These are phyloP conservation scores for Ridgeia piscesae DNA, from an alignment of 1,140 invertebrate species.

Conservation along the genomic window DNA sequence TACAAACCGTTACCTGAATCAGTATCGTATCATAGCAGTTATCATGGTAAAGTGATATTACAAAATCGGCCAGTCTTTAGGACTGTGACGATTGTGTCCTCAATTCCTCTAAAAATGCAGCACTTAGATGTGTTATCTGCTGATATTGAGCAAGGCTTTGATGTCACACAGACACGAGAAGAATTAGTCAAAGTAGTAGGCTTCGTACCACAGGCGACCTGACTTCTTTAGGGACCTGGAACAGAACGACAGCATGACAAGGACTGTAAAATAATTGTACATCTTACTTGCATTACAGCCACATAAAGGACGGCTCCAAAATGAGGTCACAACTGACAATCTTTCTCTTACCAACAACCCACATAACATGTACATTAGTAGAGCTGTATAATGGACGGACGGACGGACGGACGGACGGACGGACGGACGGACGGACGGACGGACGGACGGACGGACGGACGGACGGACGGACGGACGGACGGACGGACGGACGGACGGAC, in stretches of 20 bases:
- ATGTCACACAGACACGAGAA: background rate
- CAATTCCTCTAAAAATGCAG: too few relatives aligned
- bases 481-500: too few relatives aligned
- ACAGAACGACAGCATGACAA: conserved; percentile 24
- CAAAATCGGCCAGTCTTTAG: background rate
- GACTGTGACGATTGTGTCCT: background rate
- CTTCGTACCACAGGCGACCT: conserved; percentile 34
- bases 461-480: too few relatives aligned
- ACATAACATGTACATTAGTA: too few relatives aligned
- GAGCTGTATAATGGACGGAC: too few relatives aligned
- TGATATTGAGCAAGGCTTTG: background rate
- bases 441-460: too few relatives aligned
- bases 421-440: too few relatives aligned
- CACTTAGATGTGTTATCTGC: too few relatives aligned
- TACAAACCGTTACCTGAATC: background rate
- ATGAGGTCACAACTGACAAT: background rate
- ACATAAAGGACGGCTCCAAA: background rate
- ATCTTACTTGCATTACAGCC: background rate
- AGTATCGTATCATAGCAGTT: background rate
- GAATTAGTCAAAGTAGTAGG: conserved; percentile 21
- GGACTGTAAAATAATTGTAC: conserved; percentile 27
- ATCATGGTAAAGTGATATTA: background rate
- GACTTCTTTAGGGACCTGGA: conserved; percentile 34
- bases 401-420: too few relatives aligned
- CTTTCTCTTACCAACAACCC: too few relatives aligned